These are phyloP conservation scores for Cyprinodon brontotheroides DNA, from an alignment of 2,113 vertebrate species.

Conservation along the genomic window DNA sequence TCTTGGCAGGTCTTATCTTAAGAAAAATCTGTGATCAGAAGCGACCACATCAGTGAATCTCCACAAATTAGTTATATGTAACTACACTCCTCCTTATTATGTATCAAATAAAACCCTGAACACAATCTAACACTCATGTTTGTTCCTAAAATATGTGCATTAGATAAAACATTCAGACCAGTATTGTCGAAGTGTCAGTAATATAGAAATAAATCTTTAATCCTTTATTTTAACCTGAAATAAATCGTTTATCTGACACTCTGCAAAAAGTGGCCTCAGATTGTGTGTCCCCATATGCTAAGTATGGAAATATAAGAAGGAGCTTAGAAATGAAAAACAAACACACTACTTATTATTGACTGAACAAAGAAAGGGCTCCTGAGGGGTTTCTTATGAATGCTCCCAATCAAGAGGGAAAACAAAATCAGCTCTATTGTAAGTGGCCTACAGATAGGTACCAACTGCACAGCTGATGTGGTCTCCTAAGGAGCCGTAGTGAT, in stretches of 20 bases:
- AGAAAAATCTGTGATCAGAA: no score
- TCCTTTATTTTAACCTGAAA: neutral
- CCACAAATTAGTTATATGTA: no score
- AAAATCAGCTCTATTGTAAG: conserved; percentile 61
- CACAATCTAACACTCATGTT: neutral
- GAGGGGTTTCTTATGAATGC: conserved; percentile 44
- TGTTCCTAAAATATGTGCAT: no score
- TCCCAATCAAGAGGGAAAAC: conserved; percentile 50
- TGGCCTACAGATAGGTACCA: conserved; percentile 8
- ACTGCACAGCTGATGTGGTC: conserved; percentile 27
- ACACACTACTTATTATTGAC: conserved; percentile 28
- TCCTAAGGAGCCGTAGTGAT: conserved; percentile 33
- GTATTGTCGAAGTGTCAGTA: neutral
- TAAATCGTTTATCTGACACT: neutral
- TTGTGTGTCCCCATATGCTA: neutral
- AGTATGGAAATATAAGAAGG: neutral
- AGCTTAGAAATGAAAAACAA: conserved; percentile 6
- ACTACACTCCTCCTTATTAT: no score
- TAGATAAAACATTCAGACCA: neutral
- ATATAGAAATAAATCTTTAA: no score
- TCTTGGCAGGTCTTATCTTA: no score
- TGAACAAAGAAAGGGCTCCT: conserved; percentile 32
- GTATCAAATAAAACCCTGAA: neutral
- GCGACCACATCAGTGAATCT: no score
- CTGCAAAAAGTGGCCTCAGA: neutral